Percentiles rank a stretch among this genome's conserved stretches.
Evolutionary conservation across 2,113 vertebrate genomes (phyloP).

Genomic region (Macroglossus sobrinus): DNA sequence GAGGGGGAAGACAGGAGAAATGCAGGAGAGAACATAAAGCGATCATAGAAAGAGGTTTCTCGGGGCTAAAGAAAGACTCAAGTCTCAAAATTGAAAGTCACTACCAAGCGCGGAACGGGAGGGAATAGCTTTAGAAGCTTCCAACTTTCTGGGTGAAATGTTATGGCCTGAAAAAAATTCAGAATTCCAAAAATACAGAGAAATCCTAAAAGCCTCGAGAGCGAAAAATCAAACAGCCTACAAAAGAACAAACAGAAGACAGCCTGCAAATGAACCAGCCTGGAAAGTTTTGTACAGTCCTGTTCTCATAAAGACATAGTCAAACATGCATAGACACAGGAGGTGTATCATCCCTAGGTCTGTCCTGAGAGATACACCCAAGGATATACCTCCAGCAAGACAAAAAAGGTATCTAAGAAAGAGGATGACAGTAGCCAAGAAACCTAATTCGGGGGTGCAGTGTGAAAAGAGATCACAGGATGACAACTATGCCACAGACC

Average conservation of each 20-base stretch:
- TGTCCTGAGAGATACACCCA: not conserved
- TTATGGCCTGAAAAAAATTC: not conserved
- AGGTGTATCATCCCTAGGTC: not conserved
- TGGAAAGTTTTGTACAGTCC: not conserved
- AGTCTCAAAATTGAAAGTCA: not conserved
- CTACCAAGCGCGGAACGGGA: not conserved
- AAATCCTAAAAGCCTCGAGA: not conserved
- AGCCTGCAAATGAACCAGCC: not conserved
- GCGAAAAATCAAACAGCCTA: not conserved
- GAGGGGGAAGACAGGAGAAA: not conserved
- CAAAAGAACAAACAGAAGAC: not conserved
- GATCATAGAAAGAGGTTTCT: not conserved
- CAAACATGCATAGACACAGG: not conserved
- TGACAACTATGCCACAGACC: accelerated
- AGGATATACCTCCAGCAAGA: not conserved
- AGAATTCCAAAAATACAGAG: not conserved
- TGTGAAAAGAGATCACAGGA: not conserved
- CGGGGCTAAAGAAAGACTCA: not conserved
- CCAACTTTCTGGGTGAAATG: not conserved
- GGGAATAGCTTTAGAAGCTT: not conserved
- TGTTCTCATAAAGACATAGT: not conserved
- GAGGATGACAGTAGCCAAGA: not conserved
- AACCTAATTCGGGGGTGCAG: not conserved
- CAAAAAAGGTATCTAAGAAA: not conserved
- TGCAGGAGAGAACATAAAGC: not conserved